Evolutionary conservation across 2,888 invertebrate genomes (phyloP).

Genomic region (Luperina testacea): DNA sequence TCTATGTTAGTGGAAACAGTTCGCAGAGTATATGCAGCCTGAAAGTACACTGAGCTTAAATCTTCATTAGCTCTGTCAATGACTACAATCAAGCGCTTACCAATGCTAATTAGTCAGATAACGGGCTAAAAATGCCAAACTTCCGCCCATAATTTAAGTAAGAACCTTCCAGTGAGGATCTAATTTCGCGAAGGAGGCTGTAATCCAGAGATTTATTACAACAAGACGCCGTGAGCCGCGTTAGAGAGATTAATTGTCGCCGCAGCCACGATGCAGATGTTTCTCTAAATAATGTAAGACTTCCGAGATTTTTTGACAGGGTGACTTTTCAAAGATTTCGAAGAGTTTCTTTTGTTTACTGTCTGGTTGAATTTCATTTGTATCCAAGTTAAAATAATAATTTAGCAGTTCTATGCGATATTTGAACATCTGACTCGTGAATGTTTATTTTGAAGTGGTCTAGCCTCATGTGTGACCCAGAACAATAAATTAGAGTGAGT

Average conservation of each 20-base stretch:
- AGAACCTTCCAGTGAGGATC: conserved; percentile 50
- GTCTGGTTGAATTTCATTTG: neutral
- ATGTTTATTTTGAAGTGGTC: too few species aligned
- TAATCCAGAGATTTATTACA: conserved; percentile 71
- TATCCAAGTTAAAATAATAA: neutral
- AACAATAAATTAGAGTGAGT: neutral
- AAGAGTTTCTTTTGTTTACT: neutral
- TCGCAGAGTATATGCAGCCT: neutral
- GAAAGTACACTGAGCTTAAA: neutral
- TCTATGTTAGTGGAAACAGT: neutral
- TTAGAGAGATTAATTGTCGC: conserved; percentile 68
- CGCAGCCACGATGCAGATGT: conserved; percentile 62
- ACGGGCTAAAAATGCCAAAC: conserved; percentile 47
- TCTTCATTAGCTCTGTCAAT: neutral
- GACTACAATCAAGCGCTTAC: conserved; percentile 28
- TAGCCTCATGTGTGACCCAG: neutral
- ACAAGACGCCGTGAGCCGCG: conserved; percentile 61
- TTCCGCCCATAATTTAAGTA: conserved; percentile 52
- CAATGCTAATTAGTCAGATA: conserved; percentile 54
- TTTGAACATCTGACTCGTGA: neutral
- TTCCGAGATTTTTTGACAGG: conserved; percentile 39
- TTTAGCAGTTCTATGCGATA: neutral
- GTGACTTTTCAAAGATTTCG: conserved; percentile 6
- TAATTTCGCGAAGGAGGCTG: conserved; percentile 52
- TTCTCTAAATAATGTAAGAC: conserved; percentile 45